Evolutionary conservation across 2,888 invertebrate species (phyloP).

Genomic region (Liposcelis brunnea): DNA sequence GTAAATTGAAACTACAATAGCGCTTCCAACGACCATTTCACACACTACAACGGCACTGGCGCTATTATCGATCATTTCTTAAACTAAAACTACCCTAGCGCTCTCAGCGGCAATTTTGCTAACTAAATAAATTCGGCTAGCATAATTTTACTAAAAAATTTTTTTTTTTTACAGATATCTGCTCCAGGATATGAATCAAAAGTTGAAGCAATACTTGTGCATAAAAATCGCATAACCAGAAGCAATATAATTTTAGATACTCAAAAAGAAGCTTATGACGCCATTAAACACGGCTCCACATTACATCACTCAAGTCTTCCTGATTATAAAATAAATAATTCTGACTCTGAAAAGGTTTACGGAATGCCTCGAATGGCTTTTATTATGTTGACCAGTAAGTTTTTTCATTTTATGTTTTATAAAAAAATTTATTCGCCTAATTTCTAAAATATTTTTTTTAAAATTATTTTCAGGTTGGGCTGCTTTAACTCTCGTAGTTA

Average conservation of each 20-base stretch:
- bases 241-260: slow-evolving; percentile 22
- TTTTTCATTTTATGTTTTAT: background rate
- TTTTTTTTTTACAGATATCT: slow-evolving; percentile 23
- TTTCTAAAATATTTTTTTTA: slow-evolving; percentile 8
- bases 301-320: background rate
- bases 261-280: slow-evolving; percentile 11
- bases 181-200: slow-evolving; percentile 41
- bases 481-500: background rate
- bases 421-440: slow-evolving; percentile 6
- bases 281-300: background rate
- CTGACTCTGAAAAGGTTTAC: slow-evolving; percentile 36
- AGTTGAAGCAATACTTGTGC: slow-evolving; percentile 28
- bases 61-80: background rate
- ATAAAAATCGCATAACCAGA: slow-evolving; percentile 24
- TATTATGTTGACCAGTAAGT: slow-evolving; percentile 49
- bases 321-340: background rate
- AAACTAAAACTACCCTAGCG: too few species aligned
- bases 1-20: too few species aligned
- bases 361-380: slow-evolving; percentile 64
- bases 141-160: background rate
- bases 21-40: background rate
- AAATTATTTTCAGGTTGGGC: slow-evolving; percentile 1
- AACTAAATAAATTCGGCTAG: too few species aligned
- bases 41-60: background rate
- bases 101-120: too few species aligned